phyloP scores from a whole-genome alignment of 2,113 vertebrate genomes.

The Rhinoptilus africanus region DNA sequence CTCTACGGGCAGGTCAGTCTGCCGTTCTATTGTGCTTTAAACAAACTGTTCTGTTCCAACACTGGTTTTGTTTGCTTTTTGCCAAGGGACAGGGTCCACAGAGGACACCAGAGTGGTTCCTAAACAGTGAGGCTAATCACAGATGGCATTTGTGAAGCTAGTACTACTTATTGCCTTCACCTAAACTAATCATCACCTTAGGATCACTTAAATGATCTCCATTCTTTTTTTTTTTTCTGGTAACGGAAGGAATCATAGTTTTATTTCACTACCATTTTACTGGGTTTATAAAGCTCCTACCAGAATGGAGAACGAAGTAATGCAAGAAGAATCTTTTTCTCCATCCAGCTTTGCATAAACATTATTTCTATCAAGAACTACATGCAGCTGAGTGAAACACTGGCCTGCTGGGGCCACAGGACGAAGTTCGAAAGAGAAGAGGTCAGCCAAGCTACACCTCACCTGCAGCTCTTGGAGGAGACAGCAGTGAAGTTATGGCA shows the following conservation, averaged over 20 bases:
- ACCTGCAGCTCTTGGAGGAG: conserved; percentile 38
- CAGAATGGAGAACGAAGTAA: neutral
- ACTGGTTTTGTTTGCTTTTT: neutral
- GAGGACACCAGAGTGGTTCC: neutral
- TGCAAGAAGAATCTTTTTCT: neutral
- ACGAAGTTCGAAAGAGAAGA: neutral
- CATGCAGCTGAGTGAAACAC: neutral
- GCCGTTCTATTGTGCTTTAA: neutral
- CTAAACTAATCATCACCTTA: neutral
- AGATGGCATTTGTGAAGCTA: neutral
- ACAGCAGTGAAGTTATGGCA: conserved; percentile 19
- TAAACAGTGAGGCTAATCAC: neutral
- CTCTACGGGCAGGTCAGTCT: neutral
- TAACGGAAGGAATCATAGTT: neutral
- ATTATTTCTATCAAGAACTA: neutral
- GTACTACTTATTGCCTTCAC: neutral
- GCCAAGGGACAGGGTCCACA: neutral
- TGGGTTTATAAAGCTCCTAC: neutral
- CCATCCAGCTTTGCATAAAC: neutral
- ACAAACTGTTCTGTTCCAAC: neutral
- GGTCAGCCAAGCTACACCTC: conserved; percentile 53
- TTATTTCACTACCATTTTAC: neutral
- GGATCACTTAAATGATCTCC: neutral
- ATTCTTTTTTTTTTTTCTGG: neutral
- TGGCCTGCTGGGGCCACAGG: neutral